Percentiles rank a stretch among this genome's conserved stretches.
These are phyloP conservation scores for Andrena camellia DNA, from an alignment of 2,888 invertebrate species.

Conservation along the genomic window DNA sequence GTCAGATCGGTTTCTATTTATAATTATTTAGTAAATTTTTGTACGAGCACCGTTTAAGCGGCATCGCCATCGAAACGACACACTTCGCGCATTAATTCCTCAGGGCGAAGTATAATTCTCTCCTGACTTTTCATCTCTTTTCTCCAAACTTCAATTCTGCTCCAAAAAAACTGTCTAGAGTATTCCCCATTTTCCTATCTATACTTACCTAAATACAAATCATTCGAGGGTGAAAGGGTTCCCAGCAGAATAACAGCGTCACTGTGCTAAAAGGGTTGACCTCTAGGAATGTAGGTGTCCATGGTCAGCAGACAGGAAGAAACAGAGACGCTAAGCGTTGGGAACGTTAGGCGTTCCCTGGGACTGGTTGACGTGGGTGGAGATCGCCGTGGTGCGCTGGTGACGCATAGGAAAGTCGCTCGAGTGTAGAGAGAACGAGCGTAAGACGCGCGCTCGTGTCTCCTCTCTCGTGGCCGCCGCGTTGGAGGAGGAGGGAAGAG, in stretches of 20 bases:
- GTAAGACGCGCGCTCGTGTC: conserved; percentile 54
- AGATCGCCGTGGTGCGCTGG: conserved; percentile 61
- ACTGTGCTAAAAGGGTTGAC: not conserved
- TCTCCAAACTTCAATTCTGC: too few relatives aligned
- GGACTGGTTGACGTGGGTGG: conserved; percentile 70
- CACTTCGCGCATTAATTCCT: not conserved
- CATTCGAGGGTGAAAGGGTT: too few relatives aligned
- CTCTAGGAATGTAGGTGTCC: not conserved
- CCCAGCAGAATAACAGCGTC: too few relatives aligned
- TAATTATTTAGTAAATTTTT: too few relatives aligned
- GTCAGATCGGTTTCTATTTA: too few relatives aligned
- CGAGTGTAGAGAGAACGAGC: conserved; percentile 47
- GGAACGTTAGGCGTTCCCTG: conserved; percentile 43
- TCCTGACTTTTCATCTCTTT: too few relatives aligned
- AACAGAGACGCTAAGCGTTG: conserved; percentile 21
- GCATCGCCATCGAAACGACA: too few relatives aligned
- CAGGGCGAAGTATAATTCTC: too few relatives aligned
- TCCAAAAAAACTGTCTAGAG: too few relatives aligned
- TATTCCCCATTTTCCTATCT: too few relatives aligned
- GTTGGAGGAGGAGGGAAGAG: conserved; percentile 27
- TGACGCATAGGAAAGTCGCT: conserved; percentile 73
- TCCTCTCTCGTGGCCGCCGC: conserved; percentile 39
- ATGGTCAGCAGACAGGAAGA: not conserved
- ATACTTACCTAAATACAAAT: too few relatives aligned
- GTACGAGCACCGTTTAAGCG: too few relatives aligned